These are phyloP conservation scores for Calcarius lapponicus DNA, from an alignment of 2,797 vertebrate genomes.

Conservation along the genomic window DNA sequence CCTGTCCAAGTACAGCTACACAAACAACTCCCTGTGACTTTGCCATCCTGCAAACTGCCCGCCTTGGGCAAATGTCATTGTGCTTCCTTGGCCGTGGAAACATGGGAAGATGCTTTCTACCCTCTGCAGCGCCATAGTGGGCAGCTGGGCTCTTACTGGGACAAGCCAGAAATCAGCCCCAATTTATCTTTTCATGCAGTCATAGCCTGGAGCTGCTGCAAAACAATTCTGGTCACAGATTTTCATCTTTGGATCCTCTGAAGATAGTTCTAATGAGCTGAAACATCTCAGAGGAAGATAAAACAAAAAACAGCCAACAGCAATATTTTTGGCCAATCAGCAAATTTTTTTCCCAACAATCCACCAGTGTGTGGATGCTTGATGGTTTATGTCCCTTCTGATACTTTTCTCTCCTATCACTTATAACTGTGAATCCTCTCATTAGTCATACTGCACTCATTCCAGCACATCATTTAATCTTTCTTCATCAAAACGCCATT, in stretches of 20 bases:
- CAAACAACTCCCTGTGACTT: not conserved
- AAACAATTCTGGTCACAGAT: not conserved
- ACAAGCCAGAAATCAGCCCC: not conserved
- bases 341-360: not conserved
- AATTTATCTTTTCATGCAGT: not conserved
- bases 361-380: not conserved
- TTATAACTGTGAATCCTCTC: slow-evolving; percentile 8
- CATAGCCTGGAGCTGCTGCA: not conserved
- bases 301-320: not conserved
- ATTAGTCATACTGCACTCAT: slow-evolving; percentile 33
- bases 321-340: not conserved
- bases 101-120: not conserved
- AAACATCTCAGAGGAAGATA: slow-evolving; percentile 4
- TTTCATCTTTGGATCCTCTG: not conserved
- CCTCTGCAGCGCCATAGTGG: not conserved
- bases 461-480: slow-evolving; percentile 45
- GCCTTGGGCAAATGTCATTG: not conserved
- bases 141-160: not conserved
- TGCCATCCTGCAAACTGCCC: not conserved
- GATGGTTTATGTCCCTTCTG: not conserved
- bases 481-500: slow-evolving; percentile 37
- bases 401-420: not conserved
- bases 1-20: not conserved
- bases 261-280: not conserved
- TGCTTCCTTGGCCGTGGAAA: not conserved